A percentile compares a stretch with the other conserved stretches of the same genome.
Conservation (phyloP, 2,888 invertebrate genomes). For the Apantesis nais region DNA sequence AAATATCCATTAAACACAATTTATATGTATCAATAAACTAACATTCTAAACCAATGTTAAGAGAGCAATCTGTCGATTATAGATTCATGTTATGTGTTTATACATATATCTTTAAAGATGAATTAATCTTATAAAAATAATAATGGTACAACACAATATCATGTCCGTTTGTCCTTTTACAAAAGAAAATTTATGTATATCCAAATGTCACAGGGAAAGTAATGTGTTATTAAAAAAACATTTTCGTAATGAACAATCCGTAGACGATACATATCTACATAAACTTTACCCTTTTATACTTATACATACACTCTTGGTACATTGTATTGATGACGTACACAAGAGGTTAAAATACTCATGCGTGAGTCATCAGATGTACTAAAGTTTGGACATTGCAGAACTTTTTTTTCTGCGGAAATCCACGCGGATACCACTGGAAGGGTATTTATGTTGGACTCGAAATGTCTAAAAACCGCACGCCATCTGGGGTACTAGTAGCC, state of each 20-base stretch:
- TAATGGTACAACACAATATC: neutral
- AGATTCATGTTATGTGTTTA: too few relatives aligned
- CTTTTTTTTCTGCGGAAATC: too few relatives aligned
- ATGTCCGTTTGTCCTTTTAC: neutral
- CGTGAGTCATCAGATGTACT: neutral
- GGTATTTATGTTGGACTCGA: too few relatives aligned
- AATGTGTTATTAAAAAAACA: slow-evolving; percentile 28
- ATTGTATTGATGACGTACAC: slow-evolving; percentile 26
- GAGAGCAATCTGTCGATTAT: too few relatives aligned
- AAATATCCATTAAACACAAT: too few relatives aligned
- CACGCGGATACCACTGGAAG: too few relatives aligned
- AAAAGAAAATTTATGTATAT: neutral
- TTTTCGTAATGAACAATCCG: slow-evolving; percentile 31
- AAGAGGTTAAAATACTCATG: neutral
- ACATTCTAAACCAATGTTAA: too few relatives aligned
- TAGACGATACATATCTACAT: slow-evolving; percentile 11
- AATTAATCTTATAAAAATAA: too few relatives aligned
- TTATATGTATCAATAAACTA: too few relatives aligned
- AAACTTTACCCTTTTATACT: slow-evolving; percentile 32
- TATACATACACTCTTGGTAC: slow-evolving; percentile 32
- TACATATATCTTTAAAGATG: neutral
- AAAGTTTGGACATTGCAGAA: neutral
- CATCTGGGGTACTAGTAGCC: too few relatives aligned
- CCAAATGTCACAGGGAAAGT: slow-evolving; percentile 18
- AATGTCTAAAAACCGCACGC: too few relatives aligned